Evolutionary conservation across 2,113 vertebrate species (phyloP), one percentile per base, ranked within the genome.

Genomic region (Cettia cetti): DNA sequence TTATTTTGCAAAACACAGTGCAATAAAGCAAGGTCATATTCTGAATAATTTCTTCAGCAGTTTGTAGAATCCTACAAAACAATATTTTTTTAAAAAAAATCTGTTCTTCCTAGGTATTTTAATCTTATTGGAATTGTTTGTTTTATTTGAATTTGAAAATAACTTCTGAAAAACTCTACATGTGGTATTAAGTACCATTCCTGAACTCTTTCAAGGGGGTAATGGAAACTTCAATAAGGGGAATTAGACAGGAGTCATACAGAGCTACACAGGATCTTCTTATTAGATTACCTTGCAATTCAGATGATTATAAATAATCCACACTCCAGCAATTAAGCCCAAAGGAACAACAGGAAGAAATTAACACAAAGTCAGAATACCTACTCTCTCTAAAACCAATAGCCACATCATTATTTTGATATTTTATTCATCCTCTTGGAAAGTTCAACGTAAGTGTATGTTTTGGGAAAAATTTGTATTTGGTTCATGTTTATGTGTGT

Each of bases 61-160:
- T 39, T 13, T 75, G 54, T 44, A 87, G 37, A 66, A 4, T 3
- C 31, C 35, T 31, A 56, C 49, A 47, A 87, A 82, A 33, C 15
- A 82, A 16, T 39, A 3, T 52, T 49, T 24, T 35, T 70, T 63
- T 69, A 19, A 93, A 86, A 93, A 86, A 61, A 35, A 35, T 86
- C 27, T 22, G 21, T 42, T 91, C 37, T 83, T 93, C 50, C 22
- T 65, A 65, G 71, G 45, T 82, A 96, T 94, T 96, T 96, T 94
- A 91, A 96, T 96, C 75, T 75, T 60, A 53, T 47, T 95, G 61
- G 42, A 89, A 79, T 40, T 72, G 44, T 92, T 96, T 92, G 60
- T 84, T 89, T 86, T 69, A 76, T 94, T 85, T 92, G 35, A 92
- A 86, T 92, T 92, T 76, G 71, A 93, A 94, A 96, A 91, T 77